These are phyloP conservation scores for Naja naja DNA, from an alignment of 2,113 vertebrate species.

Conservation along the genomic window DNA sequence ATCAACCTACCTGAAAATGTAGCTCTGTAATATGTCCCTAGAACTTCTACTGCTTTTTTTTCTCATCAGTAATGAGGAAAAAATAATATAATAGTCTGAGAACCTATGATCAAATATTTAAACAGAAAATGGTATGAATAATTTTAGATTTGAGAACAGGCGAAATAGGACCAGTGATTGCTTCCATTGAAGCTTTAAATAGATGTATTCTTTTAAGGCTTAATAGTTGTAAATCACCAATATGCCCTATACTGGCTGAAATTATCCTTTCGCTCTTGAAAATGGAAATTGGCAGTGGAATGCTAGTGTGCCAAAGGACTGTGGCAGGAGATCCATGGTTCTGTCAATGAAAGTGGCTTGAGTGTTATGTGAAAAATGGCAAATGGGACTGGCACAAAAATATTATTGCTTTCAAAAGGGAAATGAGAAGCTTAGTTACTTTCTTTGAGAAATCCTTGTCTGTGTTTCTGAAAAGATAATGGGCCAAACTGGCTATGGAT, in stretches of 20 bases:
- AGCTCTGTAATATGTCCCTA: not conserved
- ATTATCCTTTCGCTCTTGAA: not conserved
- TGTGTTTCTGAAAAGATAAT: not conserved
- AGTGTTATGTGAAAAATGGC: not conserved
- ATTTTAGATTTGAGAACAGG: not conserved
- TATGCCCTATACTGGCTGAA: conserved; percentile 6
- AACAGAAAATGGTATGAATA: not conserved
- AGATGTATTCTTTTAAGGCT: conserved; percentile 19
- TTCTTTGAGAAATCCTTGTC: conserved; percentile 3
- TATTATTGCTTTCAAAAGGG: not conserved
- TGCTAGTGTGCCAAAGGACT: not conserved
- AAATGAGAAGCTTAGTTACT: accelerated
- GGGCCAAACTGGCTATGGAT: not conserved
- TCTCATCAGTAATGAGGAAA: not conserved
- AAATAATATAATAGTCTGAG: not conserved
- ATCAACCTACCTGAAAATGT: not conserved
- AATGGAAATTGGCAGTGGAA: not conserved
- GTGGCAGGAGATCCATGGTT: not conserved
- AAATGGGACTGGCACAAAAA: conserved; percentile 2
- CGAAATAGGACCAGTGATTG: not conserved
- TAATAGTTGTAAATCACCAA: not conserved
- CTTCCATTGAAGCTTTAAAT: not conserved
- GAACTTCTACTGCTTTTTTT: not conserved
- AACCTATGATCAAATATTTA: conserved; percentile 1
- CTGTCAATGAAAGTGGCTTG: not conserved